These are phyloP conservation scores for Cuculus canorus DNA, from an alignment of 2,797 vertebrate genomes.

Conservation along the genomic window DNA sequence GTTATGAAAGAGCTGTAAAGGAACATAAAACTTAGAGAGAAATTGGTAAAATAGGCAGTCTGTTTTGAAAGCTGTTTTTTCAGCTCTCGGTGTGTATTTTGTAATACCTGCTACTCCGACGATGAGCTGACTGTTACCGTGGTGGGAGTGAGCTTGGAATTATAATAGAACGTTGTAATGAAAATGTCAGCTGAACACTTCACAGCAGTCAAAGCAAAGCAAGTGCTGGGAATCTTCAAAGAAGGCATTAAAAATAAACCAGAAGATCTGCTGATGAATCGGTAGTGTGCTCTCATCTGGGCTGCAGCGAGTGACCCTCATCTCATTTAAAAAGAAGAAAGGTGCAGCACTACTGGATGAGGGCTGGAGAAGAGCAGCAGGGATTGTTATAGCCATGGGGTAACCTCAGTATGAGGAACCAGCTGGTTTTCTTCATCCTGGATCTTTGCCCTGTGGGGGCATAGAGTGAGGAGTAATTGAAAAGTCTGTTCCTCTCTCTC, in stretches of 20 bases:
- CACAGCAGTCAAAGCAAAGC: not conserved
- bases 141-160: not conserved
- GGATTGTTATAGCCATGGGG: not conserved
- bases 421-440: not conserved
- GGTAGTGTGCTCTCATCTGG: not conserved
- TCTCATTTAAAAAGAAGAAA: not conserved
- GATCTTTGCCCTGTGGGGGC: not conserved
- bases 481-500: not conserved
- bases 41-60: not conserved
- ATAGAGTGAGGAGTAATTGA: not conserved
- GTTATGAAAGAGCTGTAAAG: not conserved
- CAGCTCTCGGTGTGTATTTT: not conserved
- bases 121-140: not conserved
- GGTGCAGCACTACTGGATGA: not conserved
- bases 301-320: not conserved
- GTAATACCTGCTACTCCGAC: not conserved
- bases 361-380: not conserved
- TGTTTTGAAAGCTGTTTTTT: not conserved
- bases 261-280: not conserved
- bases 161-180: not conserved
- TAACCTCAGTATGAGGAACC: not conserved
- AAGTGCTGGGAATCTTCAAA: not conserved
- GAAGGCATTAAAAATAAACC: not conserved
- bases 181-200: not conserved
- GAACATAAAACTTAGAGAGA: not conserved